Evolutionary conservation across 2,113 vertebrate genomes (phyloP), one percentile per base, ranked within the genome.

Genomic region (Ovibos moschatus): DNA sequence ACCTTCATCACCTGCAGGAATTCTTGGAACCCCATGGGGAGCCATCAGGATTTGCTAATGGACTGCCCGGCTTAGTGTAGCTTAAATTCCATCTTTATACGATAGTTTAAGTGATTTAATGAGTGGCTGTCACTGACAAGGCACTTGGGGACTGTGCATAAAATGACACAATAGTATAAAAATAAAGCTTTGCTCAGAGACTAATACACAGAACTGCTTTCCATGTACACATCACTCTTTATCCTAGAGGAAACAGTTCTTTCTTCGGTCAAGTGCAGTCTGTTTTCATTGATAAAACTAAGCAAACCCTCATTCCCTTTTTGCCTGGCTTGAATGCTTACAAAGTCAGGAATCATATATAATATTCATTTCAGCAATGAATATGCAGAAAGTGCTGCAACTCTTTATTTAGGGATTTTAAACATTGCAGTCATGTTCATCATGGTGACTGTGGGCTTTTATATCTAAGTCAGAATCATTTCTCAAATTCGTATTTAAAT

Each of bases 31-130:
- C 94, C 96, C 47, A 4, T 0, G 25, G 95, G 87, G 97, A 97
- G 91, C 74, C 83, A 94, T 98, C 78, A 71, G 87, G 83, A 82
- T 96, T 95, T 97, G 95, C 95, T 95, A 94, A 95, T 89, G 7
- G 55, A 97, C 95, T 97, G 97, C 67, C 93, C 90, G 74, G 95
- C 93, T 98, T 96, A 82, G 81, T 96, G 92, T 97, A 95, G 97
- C 98, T 97, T 97, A 96, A 98, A 98, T 97, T 97, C 96, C 96
- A 95, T 98, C 97, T 96, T 97, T 98, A 97, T 98, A 96, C 30
- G 97, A 98, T 97, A 97, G 96, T 98, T 97, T 96, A 97, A 97
- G 97, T 98, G 97, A 98, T 98, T 98, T 98, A 98, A 98, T 98
- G 98, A 98, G 97, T 98, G 95, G 64, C 84, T 98, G 97, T 96